These are phyloP conservation scores for Ochropacha duplaris DNA, from an alignment of 2,888 invertebrate genomes.

Conservation along the genomic window DNA sequence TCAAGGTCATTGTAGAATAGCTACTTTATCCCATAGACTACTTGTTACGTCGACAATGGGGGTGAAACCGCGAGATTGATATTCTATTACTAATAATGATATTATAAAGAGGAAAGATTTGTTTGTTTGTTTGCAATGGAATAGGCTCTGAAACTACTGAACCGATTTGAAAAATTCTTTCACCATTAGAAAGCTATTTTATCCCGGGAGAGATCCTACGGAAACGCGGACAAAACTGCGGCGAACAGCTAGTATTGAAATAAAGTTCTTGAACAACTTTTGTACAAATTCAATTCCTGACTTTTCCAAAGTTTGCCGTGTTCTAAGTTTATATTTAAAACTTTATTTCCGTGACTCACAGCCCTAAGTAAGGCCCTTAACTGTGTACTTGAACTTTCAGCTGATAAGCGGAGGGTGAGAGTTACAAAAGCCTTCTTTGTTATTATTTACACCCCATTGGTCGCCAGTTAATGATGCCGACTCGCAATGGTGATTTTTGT, in stretches of 20 bases:
- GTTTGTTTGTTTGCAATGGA: too few relatives aligned
- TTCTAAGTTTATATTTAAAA: background rate
- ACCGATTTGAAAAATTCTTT: too few relatives aligned
- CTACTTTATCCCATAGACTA: too few relatives aligned
- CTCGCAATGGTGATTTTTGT: background rate
- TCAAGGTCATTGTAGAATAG: too few relatives aligned
- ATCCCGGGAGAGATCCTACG: too few relatives aligned
- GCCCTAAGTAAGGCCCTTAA: background rate
- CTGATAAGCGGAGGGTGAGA: background rate
- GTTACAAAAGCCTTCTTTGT: background rate
- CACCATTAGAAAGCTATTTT: too few relatives aligned
- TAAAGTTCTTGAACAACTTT: background rate
- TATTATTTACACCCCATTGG: conserved; percentile 1
- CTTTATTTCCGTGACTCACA: background rate
- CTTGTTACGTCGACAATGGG: too few relatives aligned
- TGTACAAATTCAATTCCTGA: background rate
- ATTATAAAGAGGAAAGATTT: too few relatives aligned
- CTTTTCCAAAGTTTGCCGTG: background rate
- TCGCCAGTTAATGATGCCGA: background rate
- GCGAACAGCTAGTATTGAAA: background rate
- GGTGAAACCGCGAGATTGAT: too few relatives aligned
- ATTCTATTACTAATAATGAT: too few relatives aligned
- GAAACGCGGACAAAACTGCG: too few relatives aligned
- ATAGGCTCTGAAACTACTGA: too few relatives aligned
- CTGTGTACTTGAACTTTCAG: background rate